A percentile compares a stretch with the other conserved stretches of the same genome.
phyloP scores from a whole-genome alignment of 1,140 invertebrate species.

The Neodiprion pinetum region DNA sequence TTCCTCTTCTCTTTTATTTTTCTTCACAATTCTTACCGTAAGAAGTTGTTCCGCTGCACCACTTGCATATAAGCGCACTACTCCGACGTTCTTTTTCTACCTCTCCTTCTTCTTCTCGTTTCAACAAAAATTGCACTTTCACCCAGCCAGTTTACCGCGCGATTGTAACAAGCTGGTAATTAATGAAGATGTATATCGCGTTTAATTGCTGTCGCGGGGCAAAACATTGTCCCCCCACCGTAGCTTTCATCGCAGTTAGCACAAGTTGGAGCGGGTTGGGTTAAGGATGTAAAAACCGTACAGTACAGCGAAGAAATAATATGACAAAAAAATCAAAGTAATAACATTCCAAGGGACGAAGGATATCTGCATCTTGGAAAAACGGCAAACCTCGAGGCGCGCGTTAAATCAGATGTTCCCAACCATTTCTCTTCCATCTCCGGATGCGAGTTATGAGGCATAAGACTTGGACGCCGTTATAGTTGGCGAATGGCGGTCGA shows the following conservation, averaged over 20 bases:
- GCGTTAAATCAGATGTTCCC: constrained; percentile 35
- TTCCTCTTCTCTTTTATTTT: neutral
- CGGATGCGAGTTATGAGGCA: constrained; percentile 11
- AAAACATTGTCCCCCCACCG: no score
- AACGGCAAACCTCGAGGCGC: constrained; percentile 21
- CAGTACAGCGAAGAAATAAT: no score
- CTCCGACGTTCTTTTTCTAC: no score
- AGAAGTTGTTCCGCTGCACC: no score
- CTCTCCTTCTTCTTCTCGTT: constrained; percentile 2
- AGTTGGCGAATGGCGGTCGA: no score
- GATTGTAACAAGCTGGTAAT: neutral
- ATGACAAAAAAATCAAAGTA: no score
- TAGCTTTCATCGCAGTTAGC: no score
- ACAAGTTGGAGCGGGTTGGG: no score
- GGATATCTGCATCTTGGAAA: constrained; percentile 45
- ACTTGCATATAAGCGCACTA: no score
- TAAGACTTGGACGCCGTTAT: constrained; percentile 10
- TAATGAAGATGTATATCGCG: neutral
- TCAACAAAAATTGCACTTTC: neutral
- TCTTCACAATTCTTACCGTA: neutral
- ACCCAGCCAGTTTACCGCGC: neutral
- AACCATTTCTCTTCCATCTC: constrained; percentile 19
- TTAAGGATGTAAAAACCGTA: no score
- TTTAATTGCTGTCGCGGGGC: neutral
- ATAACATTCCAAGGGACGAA: neutral